These are phyloP conservation scores for Dreissena rostriformis DNA, from an alignment of 1,140 invertebrate species.

Conservation along the genomic window DNA sequence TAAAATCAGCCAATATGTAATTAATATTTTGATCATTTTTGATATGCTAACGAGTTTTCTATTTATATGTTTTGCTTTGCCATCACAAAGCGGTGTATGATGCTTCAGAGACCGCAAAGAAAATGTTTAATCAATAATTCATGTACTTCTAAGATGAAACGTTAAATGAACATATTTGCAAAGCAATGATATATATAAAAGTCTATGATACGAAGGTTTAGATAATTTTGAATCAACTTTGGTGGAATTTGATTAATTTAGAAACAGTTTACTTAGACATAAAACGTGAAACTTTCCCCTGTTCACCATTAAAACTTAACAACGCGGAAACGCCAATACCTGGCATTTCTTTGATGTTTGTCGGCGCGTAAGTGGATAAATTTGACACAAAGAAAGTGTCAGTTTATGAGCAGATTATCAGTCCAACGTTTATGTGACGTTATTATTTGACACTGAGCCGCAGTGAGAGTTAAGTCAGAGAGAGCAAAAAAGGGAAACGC, in stretches of 20 bases:
- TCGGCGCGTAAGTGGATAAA: background rate
- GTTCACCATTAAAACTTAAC: background rate
- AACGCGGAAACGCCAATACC: background rate
- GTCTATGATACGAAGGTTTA: background rate
- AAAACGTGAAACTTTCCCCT: background rate
- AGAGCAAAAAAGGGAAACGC: too few species aligned
- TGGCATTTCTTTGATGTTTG: conserved; percentile 3
- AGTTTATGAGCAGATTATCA: background rate
- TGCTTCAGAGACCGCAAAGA: too few species aligned
- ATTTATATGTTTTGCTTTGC: too few species aligned
- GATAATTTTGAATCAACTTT: background rate
- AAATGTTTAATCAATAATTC: conserved; percentile 1
- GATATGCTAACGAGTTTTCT: too few species aligned
- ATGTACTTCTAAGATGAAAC: conserved; percentile 2
- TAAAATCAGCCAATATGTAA: too few species aligned
- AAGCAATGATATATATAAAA: conserved; percentile 2
- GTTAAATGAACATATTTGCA: conserved; percentile 24
- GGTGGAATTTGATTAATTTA: conserved; percentile 19
- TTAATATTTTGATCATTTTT: too few species aligned
- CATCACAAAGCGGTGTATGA: too few species aligned
- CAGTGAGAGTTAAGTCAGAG: too few species aligned
- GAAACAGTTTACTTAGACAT: conserved; percentile 5
- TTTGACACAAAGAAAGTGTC: background rate
- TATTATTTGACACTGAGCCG: too few species aligned
- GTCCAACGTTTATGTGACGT: background rate